phyloP scores from a whole-genome alignment of 1,140 invertebrate genomes.

The Leptopilina boulardi region DNA sequence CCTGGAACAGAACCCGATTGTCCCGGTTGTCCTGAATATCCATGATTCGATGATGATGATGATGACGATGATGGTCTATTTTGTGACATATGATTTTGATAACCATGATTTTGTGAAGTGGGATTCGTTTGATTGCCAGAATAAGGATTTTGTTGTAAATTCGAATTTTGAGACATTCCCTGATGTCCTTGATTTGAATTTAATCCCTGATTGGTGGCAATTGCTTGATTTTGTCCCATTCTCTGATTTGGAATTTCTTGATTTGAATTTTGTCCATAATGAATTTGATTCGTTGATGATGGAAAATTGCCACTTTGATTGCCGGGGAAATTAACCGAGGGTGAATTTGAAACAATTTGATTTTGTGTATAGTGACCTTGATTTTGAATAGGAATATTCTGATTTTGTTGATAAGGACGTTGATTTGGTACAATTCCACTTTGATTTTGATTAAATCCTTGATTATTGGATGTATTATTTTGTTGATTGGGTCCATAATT shows the following conservation, averaged over 20 bases:
- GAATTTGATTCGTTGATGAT: conserved; percentile 39
- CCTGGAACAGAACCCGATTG: conserved; percentile 8
- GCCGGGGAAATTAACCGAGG: conserved; percentile 34
- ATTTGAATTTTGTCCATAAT: conserved; percentile 33
- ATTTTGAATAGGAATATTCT: conserved; percentile 41
- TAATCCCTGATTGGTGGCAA: neutral
- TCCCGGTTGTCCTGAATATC: neutral
- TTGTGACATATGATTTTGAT: conserved; percentile 47
- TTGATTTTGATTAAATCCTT: conserved; percentile 55
- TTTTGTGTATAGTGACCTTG: conserved; percentile 53
- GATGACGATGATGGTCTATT: conserved; percentile 25
- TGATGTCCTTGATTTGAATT: neutral
- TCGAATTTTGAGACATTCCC: neutral
- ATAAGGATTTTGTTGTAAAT: neutral
- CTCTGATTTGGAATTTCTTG: neutral
- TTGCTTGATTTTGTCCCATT: neutral
- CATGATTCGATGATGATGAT: neutral
- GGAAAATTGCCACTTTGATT: conserved; percentile 42
- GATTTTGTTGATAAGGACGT: conserved; percentile 50
- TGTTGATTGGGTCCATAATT: conserved; percentile 57
- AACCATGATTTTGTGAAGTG: neutral
- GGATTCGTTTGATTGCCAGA: neutral
- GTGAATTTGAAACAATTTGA: conserved; percentile 33
- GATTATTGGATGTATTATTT: conserved; percentile 46
- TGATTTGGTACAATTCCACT: conserved; percentile 57